A percentile compares a stretch with the other conserved stretches of the same genome.
These are phyloP conservation scores for Strongylocentrotus purpuratus DNA, from an alignment of 35 echinoderm and acorn worm genomes.

Conservation along the genomic window DNA sequence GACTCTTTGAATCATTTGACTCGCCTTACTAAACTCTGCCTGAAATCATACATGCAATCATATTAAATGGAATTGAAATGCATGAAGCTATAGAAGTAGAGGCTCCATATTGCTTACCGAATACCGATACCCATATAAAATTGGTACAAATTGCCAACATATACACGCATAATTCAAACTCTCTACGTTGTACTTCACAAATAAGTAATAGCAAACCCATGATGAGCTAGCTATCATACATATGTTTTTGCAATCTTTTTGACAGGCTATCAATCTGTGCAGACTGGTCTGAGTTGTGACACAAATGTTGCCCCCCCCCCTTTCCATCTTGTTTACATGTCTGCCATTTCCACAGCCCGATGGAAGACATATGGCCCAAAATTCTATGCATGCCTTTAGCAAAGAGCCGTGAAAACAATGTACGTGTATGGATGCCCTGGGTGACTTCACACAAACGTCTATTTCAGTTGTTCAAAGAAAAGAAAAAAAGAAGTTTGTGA, in stretches of 20 bases:
- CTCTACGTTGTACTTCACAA: background rate
- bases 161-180: background rate
- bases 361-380: conserved; percentile 29
- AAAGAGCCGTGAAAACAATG: background rate
- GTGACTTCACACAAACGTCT: background rate
- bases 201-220: background rate
- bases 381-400: conserved; percentile 20
- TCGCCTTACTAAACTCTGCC: too few relatives aligned
- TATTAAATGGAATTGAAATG: too few relatives aligned
- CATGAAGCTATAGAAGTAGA: too few relatives aligned
- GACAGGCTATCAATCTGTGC: background rate
- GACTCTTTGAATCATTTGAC: too few relatives aligned
- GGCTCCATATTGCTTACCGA: too few relatives aligned
- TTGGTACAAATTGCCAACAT: background rate
- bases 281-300: background rate
- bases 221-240: background rate
- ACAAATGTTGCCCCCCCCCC: background rate
- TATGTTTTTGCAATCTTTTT: background rate
- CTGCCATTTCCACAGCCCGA: background rate
- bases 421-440: background rate
- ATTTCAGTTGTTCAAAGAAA: background rate
- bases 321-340: background rate
- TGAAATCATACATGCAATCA: too few relatives aligned
- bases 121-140: too few relatives aligned
- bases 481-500: background rate